Base-by-base conservation (phyloP, 2,888 invertebrate genomes). In the Athrips mouffetella region DNA sequence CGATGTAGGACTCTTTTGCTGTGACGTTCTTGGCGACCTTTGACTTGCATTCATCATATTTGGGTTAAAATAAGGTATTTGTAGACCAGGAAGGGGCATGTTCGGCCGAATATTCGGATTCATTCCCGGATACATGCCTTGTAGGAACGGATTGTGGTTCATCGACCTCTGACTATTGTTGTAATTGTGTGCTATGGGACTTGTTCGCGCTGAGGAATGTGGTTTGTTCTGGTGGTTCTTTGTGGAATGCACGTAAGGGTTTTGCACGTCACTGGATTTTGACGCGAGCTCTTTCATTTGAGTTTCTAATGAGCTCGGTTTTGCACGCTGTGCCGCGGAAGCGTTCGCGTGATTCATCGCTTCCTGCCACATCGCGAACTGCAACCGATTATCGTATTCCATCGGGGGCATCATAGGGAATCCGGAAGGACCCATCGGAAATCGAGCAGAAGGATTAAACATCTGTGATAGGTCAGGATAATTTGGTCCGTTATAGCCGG, bases 351-450 rank as follows among this genome's bases (percentile, higher is more conserved):
- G 90, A 29, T 90, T 80, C 80, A 92, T 88, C 2, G 91, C 91
- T 68, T 94, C 93, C 63, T 93, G 93, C 92, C 93, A 93, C 87
- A 93, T 89, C 0, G 91, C 91, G 58, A 91, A 76, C 59, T 91
- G 91, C 59, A 91, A 70, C 16, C 90, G 85, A 58, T 86, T 90
- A 11, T 85, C 86, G 65, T 90, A 90, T 54, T 90, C 90, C 86
- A 86, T 70, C 3, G 70, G 73, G 1, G 85, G 73, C 1, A 84
- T 77, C 75, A 83, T 72, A 0, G 86, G 86, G 53, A 83, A 84
- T 4, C 81, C 83, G 1, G 79, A 60, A 2, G 80, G 82, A 7
- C 80, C 80, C 66, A 86, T 80, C 20, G 37, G 37, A 55, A 89
- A 87, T 45, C 89, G 73, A 15, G 74, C 62, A 20, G 75, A 80